phyloP scores from a whole-genome alignment of 1,140 invertebrate species.

The Drosophila rufa region DNA sequence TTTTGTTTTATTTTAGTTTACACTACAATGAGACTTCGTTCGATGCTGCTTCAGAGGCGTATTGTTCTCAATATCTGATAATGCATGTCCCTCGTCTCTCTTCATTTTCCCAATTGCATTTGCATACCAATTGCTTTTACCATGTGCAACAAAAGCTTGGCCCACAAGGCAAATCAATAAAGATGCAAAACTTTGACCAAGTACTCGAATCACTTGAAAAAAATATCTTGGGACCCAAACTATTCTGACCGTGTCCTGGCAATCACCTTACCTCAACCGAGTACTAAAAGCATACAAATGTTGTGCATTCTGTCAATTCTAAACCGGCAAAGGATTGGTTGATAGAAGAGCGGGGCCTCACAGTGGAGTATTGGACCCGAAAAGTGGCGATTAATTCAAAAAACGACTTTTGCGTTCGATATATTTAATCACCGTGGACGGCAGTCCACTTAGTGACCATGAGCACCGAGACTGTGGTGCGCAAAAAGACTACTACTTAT shows the following conservation, averaged over 20 bases:
- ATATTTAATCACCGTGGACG: too few relatives aligned
- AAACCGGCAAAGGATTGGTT: constrained; percentile 58
- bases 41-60: constrained; percentile 37
- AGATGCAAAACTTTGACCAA: constrained; percentile 46
- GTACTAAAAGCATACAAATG: constrained; percentile 53
- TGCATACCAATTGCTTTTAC: constrained; percentile 71
- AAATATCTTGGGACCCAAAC: constrained; percentile 52
- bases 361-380: too few relatives aligned
- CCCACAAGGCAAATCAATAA: constrained; percentile 21
- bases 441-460: too few relatives aligned
- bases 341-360: constrained; percentile 18
- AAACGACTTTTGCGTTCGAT: too few relatives aligned
- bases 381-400: too few relatives aligned
- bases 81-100: not conserved
- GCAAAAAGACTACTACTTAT: too few relatives aligned
- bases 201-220: constrained; percentile 42
- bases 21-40: constrained; percentile 1
- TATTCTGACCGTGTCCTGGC: constrained; percentile 27
- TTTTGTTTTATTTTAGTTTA: too few relatives aligned
- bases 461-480: too few relatives aligned
- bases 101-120: constrained; percentile 57
- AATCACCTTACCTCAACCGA: not conserved
- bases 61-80: constrained; percentile 54
- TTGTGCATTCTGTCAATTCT: constrained; percentile 68
- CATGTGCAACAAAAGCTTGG: constrained; percentile 47